Conservation (phyloP, 1,140 invertebrate species). For the Thaumetopoea pityocampa region DNA sequence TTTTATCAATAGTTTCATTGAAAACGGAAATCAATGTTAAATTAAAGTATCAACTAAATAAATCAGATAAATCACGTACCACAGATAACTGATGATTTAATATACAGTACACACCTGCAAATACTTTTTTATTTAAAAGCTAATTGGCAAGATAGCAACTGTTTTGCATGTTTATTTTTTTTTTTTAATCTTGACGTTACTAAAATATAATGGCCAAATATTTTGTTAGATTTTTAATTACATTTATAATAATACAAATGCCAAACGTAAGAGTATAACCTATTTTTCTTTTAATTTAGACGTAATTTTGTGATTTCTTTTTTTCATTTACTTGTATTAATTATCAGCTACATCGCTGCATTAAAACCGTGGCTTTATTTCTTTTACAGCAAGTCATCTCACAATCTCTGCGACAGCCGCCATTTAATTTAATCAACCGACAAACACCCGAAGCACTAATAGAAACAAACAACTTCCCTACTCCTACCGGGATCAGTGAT, state of each 20-base stretch:
- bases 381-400: slow-evolving; percentile 26
- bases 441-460: slow-evolving; percentile 20
- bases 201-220: too few relatives aligned
- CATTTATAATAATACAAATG: too few relatives aligned
- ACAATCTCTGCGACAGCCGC: slow-evolving; percentile 24
- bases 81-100: background rate
- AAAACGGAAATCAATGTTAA: background rate
- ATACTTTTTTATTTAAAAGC: too few relatives aligned
- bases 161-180: background rate
- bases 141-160: too few relatives aligned
- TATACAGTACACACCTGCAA: too few relatives aligned
- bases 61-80: background rate
- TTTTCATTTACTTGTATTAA: too few relatives aligned
- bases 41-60: too few relatives aligned
- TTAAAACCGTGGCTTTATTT: slow-evolving; percentile 1
- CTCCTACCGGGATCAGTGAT: slow-evolving; percentile 14
- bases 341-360: too few relatives aligned
- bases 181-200: background rate
- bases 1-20: background rate
- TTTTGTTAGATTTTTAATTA: too few relatives aligned
- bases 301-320: too few relatives aligned
- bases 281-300: background rate
- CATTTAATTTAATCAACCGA: slow-evolving; percentile 23
- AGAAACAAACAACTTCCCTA: slow-evolving; percentile 4
- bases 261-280: background rate